Evolutionary conservation across 1,140 invertebrate species (phyloP).

Genomic region (Asobara japonica): DNA sequence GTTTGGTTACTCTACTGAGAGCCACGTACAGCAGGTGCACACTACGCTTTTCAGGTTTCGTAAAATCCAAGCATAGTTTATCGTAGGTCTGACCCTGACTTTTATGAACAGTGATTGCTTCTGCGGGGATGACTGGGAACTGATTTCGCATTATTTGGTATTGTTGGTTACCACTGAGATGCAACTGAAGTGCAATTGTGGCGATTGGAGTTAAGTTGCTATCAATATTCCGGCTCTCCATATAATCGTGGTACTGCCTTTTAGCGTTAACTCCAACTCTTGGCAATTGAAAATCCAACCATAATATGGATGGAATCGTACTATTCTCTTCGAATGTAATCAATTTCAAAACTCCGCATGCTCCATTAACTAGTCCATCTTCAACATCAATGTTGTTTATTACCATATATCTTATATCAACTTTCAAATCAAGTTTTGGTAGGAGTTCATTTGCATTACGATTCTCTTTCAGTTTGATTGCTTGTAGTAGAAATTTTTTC

Average conservation of each 20-base stretch:
- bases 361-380: background rate
- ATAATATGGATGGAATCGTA: background rate
- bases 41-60: background rate
- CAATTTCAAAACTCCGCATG: background rate
- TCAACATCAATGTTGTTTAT: background rate
- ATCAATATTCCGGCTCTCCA: no score
- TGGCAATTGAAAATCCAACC: background rate
- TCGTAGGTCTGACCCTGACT: background rate
- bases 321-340: background rate
- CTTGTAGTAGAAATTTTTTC: no score
- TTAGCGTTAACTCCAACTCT: background rate
- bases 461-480: no score
- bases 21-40: background rate
- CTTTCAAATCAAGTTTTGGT: no score
- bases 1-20: background rate
- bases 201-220: no score
- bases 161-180: background rate
- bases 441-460: no score
- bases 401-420: background rate
- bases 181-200: background rate
- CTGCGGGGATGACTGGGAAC: background rate
- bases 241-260: constrained; percentile 12
- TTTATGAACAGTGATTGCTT: background rate
- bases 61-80: background rate
- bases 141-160: background rate